A percentile compares a stretch with the other conserved stretches of the same genome.
Conservation (phyloP, 2,113 vertebrate genomes). For the Apaloderma vittatum region DNA sequence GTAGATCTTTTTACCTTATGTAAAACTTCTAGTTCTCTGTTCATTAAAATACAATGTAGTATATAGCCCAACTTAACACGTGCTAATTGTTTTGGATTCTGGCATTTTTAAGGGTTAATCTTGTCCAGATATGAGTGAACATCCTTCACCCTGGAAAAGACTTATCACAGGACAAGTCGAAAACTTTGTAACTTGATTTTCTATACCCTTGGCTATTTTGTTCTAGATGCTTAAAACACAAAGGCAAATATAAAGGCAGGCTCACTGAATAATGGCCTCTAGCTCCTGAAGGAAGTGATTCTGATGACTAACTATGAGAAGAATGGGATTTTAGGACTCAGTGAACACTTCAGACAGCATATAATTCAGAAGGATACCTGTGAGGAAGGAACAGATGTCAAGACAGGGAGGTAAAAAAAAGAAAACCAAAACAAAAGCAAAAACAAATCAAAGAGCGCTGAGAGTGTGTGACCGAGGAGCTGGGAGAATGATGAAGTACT, state of each 20-base stretch:
- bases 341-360: not conserved
- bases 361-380: not conserved
- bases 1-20: not conserved
- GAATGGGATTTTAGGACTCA: not conserved
- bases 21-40: not conserved
- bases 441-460: not conserved
- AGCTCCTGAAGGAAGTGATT: not conserved
- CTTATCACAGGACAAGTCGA: not conserved
- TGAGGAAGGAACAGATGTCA: not conserved
- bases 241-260: not conserved
- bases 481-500: slow-evolving; percentile 13
- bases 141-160: not conserved
- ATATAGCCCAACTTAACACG: not conserved
- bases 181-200: not conserved
- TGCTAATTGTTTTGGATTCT: not conserved
- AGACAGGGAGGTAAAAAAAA: not conserved
- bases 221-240: not conserved
- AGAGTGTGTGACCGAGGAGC: not conserved
- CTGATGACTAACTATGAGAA: not conserved
- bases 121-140: not conserved
- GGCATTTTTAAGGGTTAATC: not conserved
- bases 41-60: not conserved
- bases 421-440: too few relatives aligned
- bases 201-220: not conserved
- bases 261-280: not conserved